phyloP scores from a whole-genome alignment of 2,797 vertebrate genomes.

The Rhynchonycteris naso region DNA sequence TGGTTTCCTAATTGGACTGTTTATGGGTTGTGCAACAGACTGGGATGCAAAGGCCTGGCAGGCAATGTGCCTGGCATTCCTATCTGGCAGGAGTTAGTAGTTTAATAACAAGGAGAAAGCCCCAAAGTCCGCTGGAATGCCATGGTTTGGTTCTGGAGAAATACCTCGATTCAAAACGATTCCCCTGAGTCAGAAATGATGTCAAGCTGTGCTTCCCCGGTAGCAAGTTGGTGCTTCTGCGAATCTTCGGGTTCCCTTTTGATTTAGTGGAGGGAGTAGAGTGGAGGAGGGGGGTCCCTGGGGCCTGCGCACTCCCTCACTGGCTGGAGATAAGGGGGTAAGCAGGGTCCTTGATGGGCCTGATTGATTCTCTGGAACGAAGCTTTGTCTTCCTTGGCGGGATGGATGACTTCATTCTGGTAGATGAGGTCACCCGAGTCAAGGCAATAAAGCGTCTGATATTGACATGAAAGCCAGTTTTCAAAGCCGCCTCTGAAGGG shows the following conservation, averaged over 20 bases:
- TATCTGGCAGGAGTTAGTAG: slow-evolving; percentile 86
- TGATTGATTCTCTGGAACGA: slow-evolving; percentile 94
- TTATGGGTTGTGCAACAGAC: slow-evolving; percentile 93
- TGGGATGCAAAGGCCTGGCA: slow-evolving; percentile 90
- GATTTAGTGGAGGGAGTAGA: slow-evolving; percentile 90
- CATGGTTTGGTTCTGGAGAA: slow-evolving; percentile 83
- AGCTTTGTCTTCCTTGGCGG: slow-evolving; percentile 93
- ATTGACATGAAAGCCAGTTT: slow-evolving; percentile 89
- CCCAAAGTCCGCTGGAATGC: slow-evolving; percentile 83
- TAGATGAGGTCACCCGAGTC: slow-evolving; percentile 93
- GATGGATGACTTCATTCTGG: slow-evolving; percentile 95
- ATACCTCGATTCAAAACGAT: slow-evolving; percentile 84
- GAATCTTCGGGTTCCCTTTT: slow-evolving; percentile 82
- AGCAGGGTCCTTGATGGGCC: slow-evolving; percentile 89
- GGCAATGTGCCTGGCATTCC: slow-evolving; percentile 89
- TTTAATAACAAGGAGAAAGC: slow-evolving; percentile 76
- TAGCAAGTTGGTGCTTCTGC: slow-evolving; percentile 80
- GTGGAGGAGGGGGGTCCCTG: slow-evolving; percentile 87
- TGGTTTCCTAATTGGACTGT: slow-evolving; percentile 99
- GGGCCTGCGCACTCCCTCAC: slow-evolving; percentile 88
- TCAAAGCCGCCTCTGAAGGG: slow-evolving; percentile 83
- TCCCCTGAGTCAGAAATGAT: slow-evolving; percentile 87
- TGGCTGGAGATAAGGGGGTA: slow-evolving; percentile 87
- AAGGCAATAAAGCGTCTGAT: slow-evolving; percentile 93
- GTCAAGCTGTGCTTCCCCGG: slow-evolving; percentile 88